Percentiles rank a stretch among this genome's conserved stretches.
Conservation (phyloP, 2,797 vertebrate genomes). For the Cirrhinus mrigala region DNA sequence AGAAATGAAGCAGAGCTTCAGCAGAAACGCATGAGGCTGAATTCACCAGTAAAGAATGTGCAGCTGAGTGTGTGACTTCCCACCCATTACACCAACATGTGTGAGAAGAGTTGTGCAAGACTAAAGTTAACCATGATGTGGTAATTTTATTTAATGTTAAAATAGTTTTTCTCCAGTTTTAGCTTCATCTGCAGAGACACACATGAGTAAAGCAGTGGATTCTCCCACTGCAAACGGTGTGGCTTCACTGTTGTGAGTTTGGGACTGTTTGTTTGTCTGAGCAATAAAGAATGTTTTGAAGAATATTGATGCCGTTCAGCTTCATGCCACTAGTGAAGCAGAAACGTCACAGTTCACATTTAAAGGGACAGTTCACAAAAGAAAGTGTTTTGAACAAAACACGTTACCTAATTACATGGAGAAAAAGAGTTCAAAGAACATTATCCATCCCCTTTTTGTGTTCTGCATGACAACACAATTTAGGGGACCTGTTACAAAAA, state of each 20-base stretch:
- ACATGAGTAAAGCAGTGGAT: no score
- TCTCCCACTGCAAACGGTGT: background rate
- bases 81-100: conserved; percentile 36
- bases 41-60: conserved; percentile 79
- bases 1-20: conserved; percentile 63
- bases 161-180: background rate
- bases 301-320: background rate
- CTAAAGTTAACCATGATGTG: conserved; percentile 2
- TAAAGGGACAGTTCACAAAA: background rate
- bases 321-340: no score
- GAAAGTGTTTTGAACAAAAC: no score
- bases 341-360: background rate
- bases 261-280: no score
- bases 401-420: no score
- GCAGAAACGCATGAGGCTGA: conserved; percentile 73
- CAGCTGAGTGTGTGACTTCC: conserved; percentile 67
- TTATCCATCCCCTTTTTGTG: no score
- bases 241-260: background rate
- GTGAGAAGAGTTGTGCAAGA: conserved; percentile 15
- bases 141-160: background rate
- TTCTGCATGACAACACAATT: no score
- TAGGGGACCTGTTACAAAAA: no score
- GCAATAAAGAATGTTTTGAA: background rate
- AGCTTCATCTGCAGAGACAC: background rate
- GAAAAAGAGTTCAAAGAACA: no score